Percentiles rank a stretch among this genome's conserved stretches.
These are phyloP conservation scores for Chouioia cunea DNA, from an alignment of 2,888 invertebrate species.

Conservation along the genomic window DNA sequence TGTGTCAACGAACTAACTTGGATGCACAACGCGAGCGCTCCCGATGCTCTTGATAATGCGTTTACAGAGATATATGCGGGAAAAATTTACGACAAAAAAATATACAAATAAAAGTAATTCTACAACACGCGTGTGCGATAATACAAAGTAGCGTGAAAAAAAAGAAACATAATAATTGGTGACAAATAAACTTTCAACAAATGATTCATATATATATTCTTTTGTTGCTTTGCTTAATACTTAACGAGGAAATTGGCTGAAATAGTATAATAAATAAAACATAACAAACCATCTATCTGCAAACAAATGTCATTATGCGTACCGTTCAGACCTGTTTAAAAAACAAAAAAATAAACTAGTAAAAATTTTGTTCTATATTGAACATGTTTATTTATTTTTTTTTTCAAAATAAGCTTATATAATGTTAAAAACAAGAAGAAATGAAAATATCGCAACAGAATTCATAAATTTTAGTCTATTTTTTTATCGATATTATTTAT, in stretches of 20 bases:
- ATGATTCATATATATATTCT: conserved; percentile 22
- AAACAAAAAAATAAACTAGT: conserved; percentile 45
- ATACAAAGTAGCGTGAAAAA: conserved; percentile 13
- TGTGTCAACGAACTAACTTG: conserved; percentile 35
- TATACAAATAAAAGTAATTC: neutral
- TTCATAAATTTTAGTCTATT: too few species aligned
- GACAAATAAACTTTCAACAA: too few species aligned
- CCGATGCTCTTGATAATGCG: conserved; percentile 6
- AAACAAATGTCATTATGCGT: conserved; percentile 46
- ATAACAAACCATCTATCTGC: conserved; percentile 45
- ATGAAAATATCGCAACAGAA: too few species aligned
- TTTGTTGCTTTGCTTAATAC: conserved; percentile 45
- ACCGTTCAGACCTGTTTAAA: conserved; percentile 47
- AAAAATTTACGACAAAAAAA: neutral
- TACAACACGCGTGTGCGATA: neutral
- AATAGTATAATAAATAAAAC: conserved; percentile 42
- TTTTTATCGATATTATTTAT: too few species aligned
- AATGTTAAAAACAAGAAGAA: too few species aligned
- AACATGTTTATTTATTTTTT: conserved; percentile 14
- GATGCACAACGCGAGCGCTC: neutral
- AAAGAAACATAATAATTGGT: neutral
- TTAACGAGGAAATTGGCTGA: conserved; percentile 37
- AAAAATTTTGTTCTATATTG: conserved; percentile 34
- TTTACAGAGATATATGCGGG: neutral
- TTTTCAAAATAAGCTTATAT: conserved; percentile 3